These are phyloP conservation scores for Drosophila pegasa DNA, from an alignment of 2,888 invertebrate genomes.

Conservation along the genomic window DNA sequence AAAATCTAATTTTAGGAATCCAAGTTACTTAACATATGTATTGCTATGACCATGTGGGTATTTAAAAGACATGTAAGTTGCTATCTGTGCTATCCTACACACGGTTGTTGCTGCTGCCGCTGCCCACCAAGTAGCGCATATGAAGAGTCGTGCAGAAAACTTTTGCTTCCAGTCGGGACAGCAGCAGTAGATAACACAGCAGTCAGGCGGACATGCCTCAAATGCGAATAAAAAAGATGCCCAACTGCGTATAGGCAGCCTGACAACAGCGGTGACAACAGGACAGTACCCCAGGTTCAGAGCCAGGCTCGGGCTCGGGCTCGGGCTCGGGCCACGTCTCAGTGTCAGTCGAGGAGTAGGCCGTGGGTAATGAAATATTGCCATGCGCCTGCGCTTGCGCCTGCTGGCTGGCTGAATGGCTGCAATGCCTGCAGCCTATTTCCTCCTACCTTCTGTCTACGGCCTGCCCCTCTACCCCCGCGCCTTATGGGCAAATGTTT, in stretches of 20 bases:
- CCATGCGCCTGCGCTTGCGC: slow-evolving; percentile 64
- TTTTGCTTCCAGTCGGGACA: slow-evolving; percentile 32
- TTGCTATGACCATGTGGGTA: slow-evolving; percentile 35
- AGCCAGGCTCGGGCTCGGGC: slow-evolving; percentile 2
- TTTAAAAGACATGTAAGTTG: slow-evolving; percentile 44
- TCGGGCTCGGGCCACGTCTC: slow-evolving; percentile 26
- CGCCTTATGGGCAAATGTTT: slow-evolving; percentile 65
- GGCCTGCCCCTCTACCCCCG: background rate
- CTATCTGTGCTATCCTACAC: slow-evolving; percentile 49
- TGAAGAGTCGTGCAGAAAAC: slow-evolving; percentile 29
- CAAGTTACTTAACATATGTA: background rate
- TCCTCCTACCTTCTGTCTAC: slow-evolving; percentile 19
- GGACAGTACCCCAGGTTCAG: slow-evolving; percentile 14
- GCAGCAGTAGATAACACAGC: slow-evolving; percentile 38
- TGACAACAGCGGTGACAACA: slow-evolving; percentile 28
- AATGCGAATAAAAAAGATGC: slow-evolving; percentile 46
- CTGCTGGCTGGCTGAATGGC: slow-evolving; percentile 42
- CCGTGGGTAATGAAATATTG: slow-evolving; percentile 81
- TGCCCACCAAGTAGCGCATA: slow-evolving; percentile 53
- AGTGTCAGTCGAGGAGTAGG: slow-evolving; percentile 51
- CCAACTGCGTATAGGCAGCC: slow-evolving; percentile 35
- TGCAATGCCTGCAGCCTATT: slow-evolving; percentile 27
- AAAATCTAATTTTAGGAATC: background rate
- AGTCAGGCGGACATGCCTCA: slow-evolving; percentile 48
- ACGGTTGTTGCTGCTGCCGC: slow-evolving; percentile 4